Conservation (phyloP, 2,888 invertebrate genomes). For the Nomada flava region DNA sequence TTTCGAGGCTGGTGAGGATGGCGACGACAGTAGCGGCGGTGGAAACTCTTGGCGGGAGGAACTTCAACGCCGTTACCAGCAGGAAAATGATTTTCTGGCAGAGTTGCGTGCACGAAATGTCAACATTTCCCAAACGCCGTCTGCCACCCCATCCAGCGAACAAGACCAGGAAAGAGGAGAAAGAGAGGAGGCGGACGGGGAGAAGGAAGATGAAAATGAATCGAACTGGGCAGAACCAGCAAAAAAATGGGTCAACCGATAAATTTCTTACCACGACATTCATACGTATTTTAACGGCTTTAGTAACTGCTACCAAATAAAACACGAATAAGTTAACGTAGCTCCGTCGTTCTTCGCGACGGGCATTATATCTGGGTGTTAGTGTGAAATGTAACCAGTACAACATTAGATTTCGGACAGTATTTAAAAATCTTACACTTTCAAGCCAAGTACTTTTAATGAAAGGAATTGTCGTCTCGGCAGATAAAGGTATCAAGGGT, state of each 20-base stretch:
- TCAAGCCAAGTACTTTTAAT: constrained; percentile 39
- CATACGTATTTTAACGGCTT: constrained; percentile 42
- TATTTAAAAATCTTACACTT: constrained; percentile 52
- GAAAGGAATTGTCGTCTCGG: constrained; percentile 28
- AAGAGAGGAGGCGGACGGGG: constrained; percentile 85
- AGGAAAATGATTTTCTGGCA: constrained; percentile 86
- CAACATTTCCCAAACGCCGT: constrained; percentile 77
- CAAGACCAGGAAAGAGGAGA: constrained; percentile 79
- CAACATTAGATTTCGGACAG: constrained; percentile 47
- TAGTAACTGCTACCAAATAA: constrained; percentile 81
- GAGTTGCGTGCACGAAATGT: constrained; percentile 86
- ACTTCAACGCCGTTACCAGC: constrained; percentile 86
- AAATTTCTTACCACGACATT: constrained; percentile 79
- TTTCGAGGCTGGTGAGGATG: constrained; percentile 89
- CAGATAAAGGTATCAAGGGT: constrained; percentile 11
- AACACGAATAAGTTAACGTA: constrained; percentile 50
- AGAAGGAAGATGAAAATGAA: constrained; percentile 81
- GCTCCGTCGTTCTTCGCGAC: constrained; percentile 32
- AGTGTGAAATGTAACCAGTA: constrained; percentile 59
- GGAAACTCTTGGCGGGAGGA: constrained; percentile 86
- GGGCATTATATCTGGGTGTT: constrained; percentile 59
- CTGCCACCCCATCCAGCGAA: constrained; percentile 76
- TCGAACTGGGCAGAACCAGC: constrained; percentile 88
- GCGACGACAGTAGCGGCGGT: constrained; percentile 86
- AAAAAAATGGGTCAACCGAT: constrained; percentile 89